Evolutionary conservation across 2,797 vertebrate genomes (phyloP).

Genomic region (Acipenser oxyrinchus): DNA sequence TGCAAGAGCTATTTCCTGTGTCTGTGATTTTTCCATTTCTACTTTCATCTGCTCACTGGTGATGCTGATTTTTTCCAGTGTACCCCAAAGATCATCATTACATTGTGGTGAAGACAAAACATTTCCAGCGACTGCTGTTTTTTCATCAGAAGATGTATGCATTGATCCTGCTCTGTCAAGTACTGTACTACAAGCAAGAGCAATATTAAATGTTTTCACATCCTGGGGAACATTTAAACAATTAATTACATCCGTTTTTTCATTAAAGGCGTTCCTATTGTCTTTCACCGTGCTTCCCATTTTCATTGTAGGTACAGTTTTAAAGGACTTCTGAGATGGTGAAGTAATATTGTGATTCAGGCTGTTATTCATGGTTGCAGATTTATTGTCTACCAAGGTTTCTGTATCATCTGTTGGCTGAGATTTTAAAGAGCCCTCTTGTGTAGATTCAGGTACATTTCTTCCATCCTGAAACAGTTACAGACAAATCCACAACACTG

Average conservation of each 20-base stretch:
- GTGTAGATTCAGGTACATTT: neutral
- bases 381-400: neutral
- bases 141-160: neutral
- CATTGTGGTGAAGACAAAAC: slow-evolving; percentile 18
- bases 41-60: slow-evolving; percentile 36
- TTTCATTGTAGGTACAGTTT: neutral
- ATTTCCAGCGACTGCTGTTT: neutral
- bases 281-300: neutral
- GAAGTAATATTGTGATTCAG: neutral
- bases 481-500: neutral
- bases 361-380: neutral
- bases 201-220: neutral
- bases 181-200: neutral
- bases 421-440: neutral
- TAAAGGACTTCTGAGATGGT: neutral
- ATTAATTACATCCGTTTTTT: neutral
- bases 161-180: too few species aligned
- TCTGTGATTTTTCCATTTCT: slow-evolving; percentile 28
- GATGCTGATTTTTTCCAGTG: slow-evolving; percentile 31
- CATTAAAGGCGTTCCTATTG: neutral
- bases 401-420: neutral
- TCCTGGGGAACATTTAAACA: neutral
- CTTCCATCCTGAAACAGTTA: neutral
- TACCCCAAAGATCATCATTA: slow-evolving; percentile 22
- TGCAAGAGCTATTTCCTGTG: slow-evolving; percentile 27